Conservation (phyloP, 2,797 vertebrate species). For the Danio choprae region DNA sequence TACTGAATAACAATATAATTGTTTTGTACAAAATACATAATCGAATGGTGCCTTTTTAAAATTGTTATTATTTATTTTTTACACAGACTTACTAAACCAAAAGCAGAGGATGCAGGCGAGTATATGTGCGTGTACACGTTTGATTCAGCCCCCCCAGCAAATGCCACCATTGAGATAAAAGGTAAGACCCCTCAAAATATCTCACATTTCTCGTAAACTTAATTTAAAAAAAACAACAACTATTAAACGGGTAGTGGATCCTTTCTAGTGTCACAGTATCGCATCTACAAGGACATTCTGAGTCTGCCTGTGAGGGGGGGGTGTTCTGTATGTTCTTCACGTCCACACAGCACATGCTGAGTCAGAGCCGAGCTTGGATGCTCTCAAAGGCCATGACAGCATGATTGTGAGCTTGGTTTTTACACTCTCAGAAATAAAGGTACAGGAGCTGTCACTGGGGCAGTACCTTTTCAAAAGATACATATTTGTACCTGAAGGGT, state of each 20-base stretch:
- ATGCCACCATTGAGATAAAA: slow-evolving; percentile 94
- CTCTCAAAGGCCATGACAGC: slow-evolving; percentile 20
- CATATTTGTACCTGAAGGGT: too few relatives aligned
- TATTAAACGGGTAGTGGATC: not conserved
- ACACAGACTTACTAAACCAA: slow-evolving; percentile 88
- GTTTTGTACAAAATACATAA: not conserved
- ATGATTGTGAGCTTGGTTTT: slow-evolving; percentile 8
- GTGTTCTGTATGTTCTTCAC: slow-evolving; percentile 17
- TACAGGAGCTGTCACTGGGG: too few relatives aligned
- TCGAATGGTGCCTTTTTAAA: not conserved
- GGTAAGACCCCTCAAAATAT: slow-evolving; percentile 74
- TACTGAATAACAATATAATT: not conserved
- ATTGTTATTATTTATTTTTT: slow-evolving; percentile 36
- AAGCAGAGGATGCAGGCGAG: slow-evolving; percentile 88
- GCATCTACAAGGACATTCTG: not conserved
- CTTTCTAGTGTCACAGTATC: not conserved
- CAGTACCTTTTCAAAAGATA: too few relatives aligned
- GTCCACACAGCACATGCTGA: slow-evolving; percentile 25
- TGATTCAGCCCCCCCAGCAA: slow-evolving; percentile 79
- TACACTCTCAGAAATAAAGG: too few relatives aligned
- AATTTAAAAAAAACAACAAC: not conserved
- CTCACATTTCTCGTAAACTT: not conserved
- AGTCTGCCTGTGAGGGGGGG: not conserved
- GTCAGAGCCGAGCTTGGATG: slow-evolving; percentile 16
- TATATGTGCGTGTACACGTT: slow-evolving; percentile 94